phyloP scores from a whole-genome alignment of 2,797 vertebrate species.

The Microtus californicus region DNA sequence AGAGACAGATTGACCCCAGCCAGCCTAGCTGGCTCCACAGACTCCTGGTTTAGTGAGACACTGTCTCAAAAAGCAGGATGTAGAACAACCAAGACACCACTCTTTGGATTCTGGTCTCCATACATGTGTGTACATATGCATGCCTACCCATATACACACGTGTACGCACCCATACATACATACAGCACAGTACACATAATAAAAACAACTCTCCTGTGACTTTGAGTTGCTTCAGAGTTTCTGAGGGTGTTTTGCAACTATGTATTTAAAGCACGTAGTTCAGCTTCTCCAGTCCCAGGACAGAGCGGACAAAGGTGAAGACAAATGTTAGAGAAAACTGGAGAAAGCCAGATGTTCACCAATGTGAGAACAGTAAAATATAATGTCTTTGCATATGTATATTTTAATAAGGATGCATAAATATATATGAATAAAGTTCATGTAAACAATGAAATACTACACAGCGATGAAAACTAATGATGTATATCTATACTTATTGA shows the following conservation, averaged over 20 bases:
- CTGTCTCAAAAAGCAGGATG: too few relatives aligned
- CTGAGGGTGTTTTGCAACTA: background rate
- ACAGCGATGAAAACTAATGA: background rate
- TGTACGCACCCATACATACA: background rate
- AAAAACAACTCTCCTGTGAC: background rate
- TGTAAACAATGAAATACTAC: background rate
- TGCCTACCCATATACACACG: background rate
- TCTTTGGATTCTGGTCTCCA: too few relatives aligned
- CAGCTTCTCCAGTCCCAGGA: conserved; percentile 22
- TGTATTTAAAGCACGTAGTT: background rate
- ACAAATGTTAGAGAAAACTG: background rate
- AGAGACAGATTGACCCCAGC: background rate
- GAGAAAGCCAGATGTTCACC: conserved; percentile 1
- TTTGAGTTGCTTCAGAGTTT: conserved; percentile 19
- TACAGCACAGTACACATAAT: background rate
- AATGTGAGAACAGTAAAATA: background rate
- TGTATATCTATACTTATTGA: background rate
- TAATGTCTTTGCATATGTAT: background rate
- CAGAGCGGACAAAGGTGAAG: background rate
- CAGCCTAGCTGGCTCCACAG: background rate
- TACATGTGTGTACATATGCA: background rate
- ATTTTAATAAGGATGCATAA: background rate
- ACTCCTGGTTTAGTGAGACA: background rate
- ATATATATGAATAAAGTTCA: background rate
- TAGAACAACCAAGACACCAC: background rate